Evolutionary conservation across 2,888 invertebrate genomes (phyloP).

Genomic region (Eupeodes latifasciatus): DNA sequence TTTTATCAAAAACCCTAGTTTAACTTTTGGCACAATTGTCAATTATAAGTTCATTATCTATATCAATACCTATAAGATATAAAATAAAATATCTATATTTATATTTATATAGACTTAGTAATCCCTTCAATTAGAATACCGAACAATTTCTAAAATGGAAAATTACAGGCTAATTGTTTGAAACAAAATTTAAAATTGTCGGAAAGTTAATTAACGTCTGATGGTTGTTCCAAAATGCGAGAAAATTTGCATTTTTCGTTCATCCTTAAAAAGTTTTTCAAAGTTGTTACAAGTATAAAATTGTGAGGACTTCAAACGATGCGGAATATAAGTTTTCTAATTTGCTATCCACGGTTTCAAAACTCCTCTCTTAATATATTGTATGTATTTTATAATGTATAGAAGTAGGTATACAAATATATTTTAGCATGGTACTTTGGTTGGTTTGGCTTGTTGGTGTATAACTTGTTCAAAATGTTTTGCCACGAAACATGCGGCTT

Average conservation of each 20-base stretch:
- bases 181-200: conserved; percentile 62
- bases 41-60: not conserved
- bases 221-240: conserved; percentile 43
- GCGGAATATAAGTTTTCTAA: conserved; percentile 72
- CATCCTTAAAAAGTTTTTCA: conserved; percentile 59
- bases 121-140: conserved; percentile 49
- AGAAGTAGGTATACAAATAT: not conserved
- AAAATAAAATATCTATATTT: not conserved
- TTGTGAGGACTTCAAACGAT: conserved; percentile 55
- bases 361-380: conserved; percentile 35
- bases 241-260: conserved; percentile 69
- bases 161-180: conserved; percentile 67
- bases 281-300: conserved; percentile 68
- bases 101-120: conserved; percentile 24
- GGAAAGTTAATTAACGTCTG: conserved; percentile 63
- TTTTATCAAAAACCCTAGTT: not conserved
- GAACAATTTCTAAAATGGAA: conserved; percentile 44
- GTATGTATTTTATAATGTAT: not conserved
- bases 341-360: conserved; percentile 66
- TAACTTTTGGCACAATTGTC: conserved; percentile 13
- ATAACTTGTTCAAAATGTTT: conserved; percentile 48
- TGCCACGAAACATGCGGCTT: conserved; percentile 71
- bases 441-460: conserved; percentile 20
- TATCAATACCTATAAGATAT: too few species aligned
- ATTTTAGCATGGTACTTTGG: not conserved